These are phyloP conservation scores for Stegana nigrithorax DNA, from an alignment of 2,888 invertebrate species.

Conservation along the genomic window DNA sequence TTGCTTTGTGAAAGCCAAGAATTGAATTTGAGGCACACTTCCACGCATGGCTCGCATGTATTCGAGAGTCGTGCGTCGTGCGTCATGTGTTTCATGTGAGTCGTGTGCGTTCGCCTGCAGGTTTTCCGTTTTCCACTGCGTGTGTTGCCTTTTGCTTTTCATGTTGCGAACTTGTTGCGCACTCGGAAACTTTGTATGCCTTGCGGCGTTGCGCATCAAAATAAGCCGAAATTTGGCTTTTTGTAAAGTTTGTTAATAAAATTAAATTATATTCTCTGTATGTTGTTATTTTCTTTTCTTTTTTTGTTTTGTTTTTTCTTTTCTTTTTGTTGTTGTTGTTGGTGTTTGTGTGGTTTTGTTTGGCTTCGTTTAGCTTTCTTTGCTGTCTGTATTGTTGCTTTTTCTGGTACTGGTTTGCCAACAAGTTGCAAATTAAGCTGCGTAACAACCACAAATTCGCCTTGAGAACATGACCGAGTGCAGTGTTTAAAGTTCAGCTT, in stretches of 20 bases:
- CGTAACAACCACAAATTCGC: neutral
- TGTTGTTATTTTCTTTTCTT: neutral
- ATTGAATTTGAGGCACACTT: too few relatives aligned
- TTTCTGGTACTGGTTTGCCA: conserved; percentile 38
- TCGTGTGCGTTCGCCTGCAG: too few relatives aligned
- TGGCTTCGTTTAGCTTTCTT: too few relatives aligned
- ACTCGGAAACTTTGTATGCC: neutral
- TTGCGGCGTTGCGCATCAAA: conserved; percentile 3
- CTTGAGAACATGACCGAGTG: neutral
- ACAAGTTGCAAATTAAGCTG: conserved; percentile 56
- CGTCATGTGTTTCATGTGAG: too few relatives aligned
- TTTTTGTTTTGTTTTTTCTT: neutral
- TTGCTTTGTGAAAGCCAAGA: too few relatives aligned
- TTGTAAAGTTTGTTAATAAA: conserved; percentile 13
- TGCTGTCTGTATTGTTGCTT: conserved; percentile 3
- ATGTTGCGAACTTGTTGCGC: conserved; percentile 6
- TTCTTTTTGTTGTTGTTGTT: neutral
- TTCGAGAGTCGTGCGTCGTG: too few relatives aligned
- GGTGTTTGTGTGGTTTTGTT: too few relatives aligned
- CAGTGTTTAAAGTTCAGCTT: neutral
- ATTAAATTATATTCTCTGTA: too few relatives aligned
- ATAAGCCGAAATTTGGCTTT: conserved; percentile 2
- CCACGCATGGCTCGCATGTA: too few relatives aligned
- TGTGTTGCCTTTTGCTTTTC: neutral
- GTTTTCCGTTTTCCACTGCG: too few relatives aligned